These are phyloP conservation scores for Ornithorhynchus anatinus DNA, from an alignment of 2,113 vertebrate species.

Conservation along the genomic window DNA sequence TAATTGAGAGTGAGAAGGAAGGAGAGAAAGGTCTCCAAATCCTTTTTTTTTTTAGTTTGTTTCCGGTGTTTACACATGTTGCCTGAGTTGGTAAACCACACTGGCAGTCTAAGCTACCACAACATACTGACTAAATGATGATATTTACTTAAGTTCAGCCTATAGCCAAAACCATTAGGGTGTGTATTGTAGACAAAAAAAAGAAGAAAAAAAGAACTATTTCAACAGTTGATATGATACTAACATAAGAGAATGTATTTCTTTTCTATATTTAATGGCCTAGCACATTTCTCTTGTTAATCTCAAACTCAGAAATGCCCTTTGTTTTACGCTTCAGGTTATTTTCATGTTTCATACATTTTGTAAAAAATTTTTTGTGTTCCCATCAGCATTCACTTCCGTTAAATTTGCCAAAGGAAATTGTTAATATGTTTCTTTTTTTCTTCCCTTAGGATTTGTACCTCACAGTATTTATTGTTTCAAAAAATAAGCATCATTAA, in stretches of 20 bases:
- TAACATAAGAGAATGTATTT: conserved; percentile 72
- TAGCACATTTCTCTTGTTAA: conserved; percentile 61
- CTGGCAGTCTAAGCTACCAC: conserved; percentile 70
- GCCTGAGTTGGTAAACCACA: conserved; percentile 76
- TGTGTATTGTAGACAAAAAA: conserved; percentile 41
- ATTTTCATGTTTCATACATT: conserved; percentile 65
- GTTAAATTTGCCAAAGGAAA: conserved; percentile 72
- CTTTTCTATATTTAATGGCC: conserved; percentile 70
- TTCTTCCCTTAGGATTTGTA: conserved; percentile 59
- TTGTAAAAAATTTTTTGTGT: conserved; percentile 60
- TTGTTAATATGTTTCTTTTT: conserved; percentile 61
- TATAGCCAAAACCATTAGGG: conserved; percentile 69
- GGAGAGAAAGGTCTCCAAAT: conserved; percentile 50
- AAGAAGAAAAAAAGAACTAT: conserved; percentile 41
- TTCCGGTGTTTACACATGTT: conserved; percentile 75
- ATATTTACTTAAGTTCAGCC: conserved; percentile 70
- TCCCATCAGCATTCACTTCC: conserved; percentile 60
- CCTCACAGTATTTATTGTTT: conserved; percentile 67
- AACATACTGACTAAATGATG: conserved; percentile 72
- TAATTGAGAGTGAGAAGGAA: conserved; percentile 39
- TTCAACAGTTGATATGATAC: conserved; percentile 47
- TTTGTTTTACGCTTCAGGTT: conserved; percentile 51
- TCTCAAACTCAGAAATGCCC: conserved; percentile 53
- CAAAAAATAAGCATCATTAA: conserved; percentile 59
- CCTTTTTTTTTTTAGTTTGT: conserved; percentile 60